phyloP scores from a whole-genome alignment of 1,140 invertebrate genomes.

The Oreohelix idahoensis region DNA sequence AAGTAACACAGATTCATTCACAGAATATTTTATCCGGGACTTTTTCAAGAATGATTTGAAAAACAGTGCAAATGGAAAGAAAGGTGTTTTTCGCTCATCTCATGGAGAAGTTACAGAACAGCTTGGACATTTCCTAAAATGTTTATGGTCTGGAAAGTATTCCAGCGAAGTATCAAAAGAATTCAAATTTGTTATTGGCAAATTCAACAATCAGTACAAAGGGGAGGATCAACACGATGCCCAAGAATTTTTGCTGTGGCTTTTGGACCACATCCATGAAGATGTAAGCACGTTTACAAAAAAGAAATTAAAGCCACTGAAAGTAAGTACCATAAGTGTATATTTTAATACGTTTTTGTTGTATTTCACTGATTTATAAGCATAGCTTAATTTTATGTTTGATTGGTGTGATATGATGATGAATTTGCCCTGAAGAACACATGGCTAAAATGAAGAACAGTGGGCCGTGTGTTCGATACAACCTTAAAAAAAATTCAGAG shows the following conservation, averaged over 20 bases:
- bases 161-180: slow-evolving; percentile 89
- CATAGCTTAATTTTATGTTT: too few species aligned
- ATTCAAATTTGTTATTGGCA: slow-evolving; percentile 87
- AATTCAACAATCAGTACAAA: slow-evolving; percentile 68
- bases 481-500: too few species aligned
- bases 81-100: slow-evolving; percentile 87
- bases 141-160: slow-evolving; percentile 94
- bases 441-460: too few species aligned
- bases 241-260: slow-evolving; percentile 96
- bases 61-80: slow-evolving; percentile 89
- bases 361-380: not conserved
- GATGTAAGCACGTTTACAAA: slow-evolving; percentile 78
- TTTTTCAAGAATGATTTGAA: slow-evolving; percentile 91
- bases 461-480: too few species aligned
- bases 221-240: slow-evolving; percentile 81
- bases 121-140: slow-evolving; percentile 90
- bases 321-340: slow-evolving; percentile 7
- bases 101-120: slow-evolving; percentile 92
- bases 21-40: slow-evolving; percentile 84
- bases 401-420: too few species aligned
- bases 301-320: slow-evolving; percentile 23
- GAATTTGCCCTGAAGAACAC: too few species aligned
- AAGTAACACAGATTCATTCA: slow-evolving; percentile 73
- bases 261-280: slow-evolving; percentile 97
- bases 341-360: not conserved